phyloP scores from a whole-genome alignment of 2,113 vertebrate genomes.

The Gobio gobio region DNA sequence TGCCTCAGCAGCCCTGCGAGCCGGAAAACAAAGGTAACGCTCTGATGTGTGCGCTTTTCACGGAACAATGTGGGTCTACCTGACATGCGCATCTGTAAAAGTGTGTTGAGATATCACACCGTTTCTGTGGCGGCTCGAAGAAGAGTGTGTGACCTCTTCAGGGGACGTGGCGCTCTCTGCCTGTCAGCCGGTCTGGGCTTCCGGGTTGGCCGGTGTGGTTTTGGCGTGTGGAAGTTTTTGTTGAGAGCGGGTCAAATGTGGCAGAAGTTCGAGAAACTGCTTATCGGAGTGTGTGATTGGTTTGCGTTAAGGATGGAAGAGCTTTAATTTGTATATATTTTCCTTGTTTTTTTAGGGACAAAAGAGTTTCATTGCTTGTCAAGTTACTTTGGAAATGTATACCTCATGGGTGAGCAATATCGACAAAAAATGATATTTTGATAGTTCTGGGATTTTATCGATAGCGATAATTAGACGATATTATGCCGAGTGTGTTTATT shows the following conservation, averaged over 20 bases:
- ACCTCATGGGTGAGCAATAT: not conserved
- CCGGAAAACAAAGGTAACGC: conserved; percentile 81
- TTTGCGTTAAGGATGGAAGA: not conserved
- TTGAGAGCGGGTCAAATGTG: not conserved
- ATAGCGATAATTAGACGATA: not conserved
- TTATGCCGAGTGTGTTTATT: not conserved
- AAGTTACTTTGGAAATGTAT: no score
- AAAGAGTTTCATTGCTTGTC: not conserved
- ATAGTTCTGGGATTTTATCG: not conserved
- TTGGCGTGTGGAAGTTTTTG: not conserved
- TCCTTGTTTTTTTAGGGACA: not conserved
- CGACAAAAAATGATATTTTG: not conserved
- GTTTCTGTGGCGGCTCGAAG: not conserved
- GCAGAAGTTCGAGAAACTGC: not conserved
- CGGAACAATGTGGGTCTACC: not conserved
- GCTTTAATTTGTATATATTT: not conserved
- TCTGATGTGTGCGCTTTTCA: not conserved
- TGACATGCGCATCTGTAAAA: not conserved
- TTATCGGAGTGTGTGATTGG: not conserved
- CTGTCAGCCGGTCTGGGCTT: not conserved
- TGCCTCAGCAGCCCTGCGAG: conserved; percentile 92
- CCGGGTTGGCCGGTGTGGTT: not conserved
- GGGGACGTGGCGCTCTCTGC: not conserved
- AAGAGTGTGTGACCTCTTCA: not conserved
- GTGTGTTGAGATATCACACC: not conserved